Conservation (phyloP, 2,888 invertebrate species). For the Stenolophus ochropezus region DNA sequence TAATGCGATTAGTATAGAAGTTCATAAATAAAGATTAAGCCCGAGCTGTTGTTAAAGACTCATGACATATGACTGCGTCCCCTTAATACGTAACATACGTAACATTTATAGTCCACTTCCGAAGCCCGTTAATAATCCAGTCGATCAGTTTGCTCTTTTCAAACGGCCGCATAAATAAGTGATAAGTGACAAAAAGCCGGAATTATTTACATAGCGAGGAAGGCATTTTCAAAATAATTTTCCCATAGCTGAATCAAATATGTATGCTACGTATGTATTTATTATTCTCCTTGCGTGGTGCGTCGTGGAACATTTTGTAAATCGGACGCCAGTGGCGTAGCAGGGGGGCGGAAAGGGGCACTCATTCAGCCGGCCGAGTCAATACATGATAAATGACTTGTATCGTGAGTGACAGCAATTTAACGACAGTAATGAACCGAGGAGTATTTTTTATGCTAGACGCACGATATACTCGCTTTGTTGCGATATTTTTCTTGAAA, state of each 20-base stretch:
- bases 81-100: slow-evolving; percentile 24
- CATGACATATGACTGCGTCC: slow-evolving; percentile 4
- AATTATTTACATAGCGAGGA: slow-evolving; percentile 46
- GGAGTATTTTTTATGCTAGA: slow-evolving; percentile 31
- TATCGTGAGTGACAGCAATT: slow-evolving; percentile 46
- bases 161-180: slow-evolving; percentile 34
- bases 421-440: slow-evolving; percentile 40
- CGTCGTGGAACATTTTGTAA: slow-evolving; percentile 53
- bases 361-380: slow-evolving; percentile 20
- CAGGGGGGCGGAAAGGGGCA: not conserved
- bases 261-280: slow-evolving; percentile 67
- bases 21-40: slow-evolving; percentile 10
- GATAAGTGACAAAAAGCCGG: slow-evolving; percentile 42
- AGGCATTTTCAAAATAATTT: slow-evolving; percentile 70
- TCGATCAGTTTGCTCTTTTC: slow-evolving; percentile 42
- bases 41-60: not conserved
- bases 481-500: slow-evolving; percentile 43
- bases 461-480: slow-evolving; percentile 33
- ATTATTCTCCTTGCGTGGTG: slow-evolving; percentile 56
- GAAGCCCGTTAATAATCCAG: slow-evolving; percentile 32
- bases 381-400: slow-evolving; percentile 44
- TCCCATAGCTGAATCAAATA: slow-evolving; percentile 70
- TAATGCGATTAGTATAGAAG: not conserved
- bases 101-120: slow-evolving; percentile 32
- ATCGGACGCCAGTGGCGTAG: slow-evolving; percentile 26